phyloP scores from a whole-genome alignment of 2,113 vertebrate species.

The Leucosticte australis region DNA sequence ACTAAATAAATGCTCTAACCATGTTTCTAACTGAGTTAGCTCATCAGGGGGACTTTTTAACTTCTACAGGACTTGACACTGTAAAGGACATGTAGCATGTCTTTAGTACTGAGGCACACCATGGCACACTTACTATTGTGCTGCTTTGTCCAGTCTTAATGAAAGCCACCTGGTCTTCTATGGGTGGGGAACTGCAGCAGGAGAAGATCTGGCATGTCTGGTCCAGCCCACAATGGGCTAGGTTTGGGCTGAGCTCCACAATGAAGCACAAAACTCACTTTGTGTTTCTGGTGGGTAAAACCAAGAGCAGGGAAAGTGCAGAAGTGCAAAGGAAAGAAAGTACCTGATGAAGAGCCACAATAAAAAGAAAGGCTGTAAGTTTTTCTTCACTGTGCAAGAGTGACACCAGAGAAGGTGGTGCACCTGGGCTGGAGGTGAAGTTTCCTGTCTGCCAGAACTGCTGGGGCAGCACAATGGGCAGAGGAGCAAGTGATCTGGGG shows the following conservation, averaged over 20 bases:
- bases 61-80: conserved; percentile 60
- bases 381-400: background rate
- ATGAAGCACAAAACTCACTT: background rate
- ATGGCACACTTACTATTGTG: background rate
- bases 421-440: background rate
- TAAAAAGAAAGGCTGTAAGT: background rate
- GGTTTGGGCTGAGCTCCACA: background rate
- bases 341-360: background rate
- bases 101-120: background rate
- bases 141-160: background rate
- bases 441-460: background rate
- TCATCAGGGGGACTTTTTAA: background rate
- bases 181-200: background rate
- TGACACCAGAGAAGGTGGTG: background rate
- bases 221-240: background rate
- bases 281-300: background rate
- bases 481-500: background rate
- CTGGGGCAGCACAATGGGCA: background rate
- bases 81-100: background rate
- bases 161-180: background rate
- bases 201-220: background rate
- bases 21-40: conserved; percentile 7
- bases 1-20: conserved; percentile 83
- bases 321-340: background rate
- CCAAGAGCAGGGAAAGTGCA: background rate